These are phyloP conservation scores for Xylophagus ater DNA, from an alignment of 2,888 invertebrate genomes.

Conservation along the genomic window DNA sequence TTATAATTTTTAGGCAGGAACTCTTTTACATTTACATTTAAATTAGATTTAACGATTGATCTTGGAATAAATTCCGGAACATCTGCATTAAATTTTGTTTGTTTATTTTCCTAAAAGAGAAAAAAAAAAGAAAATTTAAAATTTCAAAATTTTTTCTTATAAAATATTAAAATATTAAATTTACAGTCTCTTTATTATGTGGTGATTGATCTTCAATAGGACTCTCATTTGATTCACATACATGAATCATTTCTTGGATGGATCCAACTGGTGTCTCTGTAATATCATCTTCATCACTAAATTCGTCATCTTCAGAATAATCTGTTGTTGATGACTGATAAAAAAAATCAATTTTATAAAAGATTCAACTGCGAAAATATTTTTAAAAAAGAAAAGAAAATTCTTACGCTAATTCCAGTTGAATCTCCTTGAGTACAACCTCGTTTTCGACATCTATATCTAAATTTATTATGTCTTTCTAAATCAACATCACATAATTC, in stretches of 20 bases:
- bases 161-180: not conserved
- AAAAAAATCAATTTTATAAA: too few relatives aligned
- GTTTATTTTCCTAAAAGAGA: conserved; percentile 11
- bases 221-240: not conserved
- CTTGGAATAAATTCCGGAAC: conserved; percentile 18
- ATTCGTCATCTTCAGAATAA: conserved; percentile 17
- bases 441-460: conserved; percentile 11
- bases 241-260: not conserved
- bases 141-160: not conserved
- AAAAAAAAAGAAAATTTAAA: not conserved
- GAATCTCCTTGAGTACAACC: conserved; percentile 11
- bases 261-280: not conserved
- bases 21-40: conserved; percentile 21
- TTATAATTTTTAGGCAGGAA: conserved; percentile 18
- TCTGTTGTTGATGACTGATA: conserved; percentile 17
- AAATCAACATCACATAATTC: conserved; percentile 9
- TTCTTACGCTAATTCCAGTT: conserved; percentile 15
- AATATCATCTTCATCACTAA: conserved; percentile 11
- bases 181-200: conserved; percentile 14
- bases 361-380: not conserved
- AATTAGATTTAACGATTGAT: conserved; percentile 8
- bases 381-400: not conserved
- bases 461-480: conserved; percentile 11
- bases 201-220: not conserved
- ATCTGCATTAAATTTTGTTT: conserved; percentile 16